Conservation (phyloP, 2,888 invertebrate genomes). For the Lacanobia oleracea region DNA sequence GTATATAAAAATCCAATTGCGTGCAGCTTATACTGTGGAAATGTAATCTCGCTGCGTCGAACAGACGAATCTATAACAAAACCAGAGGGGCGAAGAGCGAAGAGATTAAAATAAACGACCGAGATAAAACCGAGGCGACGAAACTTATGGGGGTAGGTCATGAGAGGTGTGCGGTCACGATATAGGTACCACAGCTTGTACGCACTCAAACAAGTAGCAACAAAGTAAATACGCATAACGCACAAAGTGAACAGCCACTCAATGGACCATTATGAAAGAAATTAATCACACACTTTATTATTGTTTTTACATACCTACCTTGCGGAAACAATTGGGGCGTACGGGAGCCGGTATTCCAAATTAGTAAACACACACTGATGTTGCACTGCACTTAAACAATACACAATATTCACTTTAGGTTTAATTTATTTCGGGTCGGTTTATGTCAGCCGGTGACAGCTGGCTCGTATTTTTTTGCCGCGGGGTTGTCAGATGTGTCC, state of each 20-base stretch:
- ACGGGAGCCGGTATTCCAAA: constrained; percentile 79
- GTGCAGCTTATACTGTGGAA: constrained; percentile 27
- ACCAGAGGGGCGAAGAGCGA: constrained; percentile 39
- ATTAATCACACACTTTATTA: constrained; percentile 69
- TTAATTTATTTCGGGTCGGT: constrained; percentile 63
- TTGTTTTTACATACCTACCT: constrained; percentile 84
- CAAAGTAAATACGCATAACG: constrained; percentile 47
- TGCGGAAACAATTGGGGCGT: constrained; percentile 78
- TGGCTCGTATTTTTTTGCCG: constrained; percentile 76
- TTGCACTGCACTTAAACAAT: constrained; percentile 71
- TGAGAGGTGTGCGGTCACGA: constrained; percentile 41
- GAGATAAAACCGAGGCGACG: constrained; percentile 38
- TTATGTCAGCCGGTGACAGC: constrained; percentile 64
- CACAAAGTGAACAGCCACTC: constrained; percentile 58
- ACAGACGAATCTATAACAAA: constrained; percentile 36
- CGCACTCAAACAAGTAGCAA: constrained; percentile 5
- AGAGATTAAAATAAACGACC: constrained; percentile 53
- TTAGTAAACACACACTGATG: constrained; percentile 76
- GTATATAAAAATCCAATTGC: constrained; percentile 14
- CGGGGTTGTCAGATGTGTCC: constrained; percentile 85
- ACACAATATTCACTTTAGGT: constrained; percentile 68
- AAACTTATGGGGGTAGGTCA: constrained; percentile 65
- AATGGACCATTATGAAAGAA: constrained; percentile 62
- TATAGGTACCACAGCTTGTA: constrained; percentile 9
- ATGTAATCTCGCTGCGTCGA: constrained; percentile 20